These are phyloP conservation scores for Scaptomyza polygonia DNA, from an alignment of 2,888 invertebrate species.

Conservation along the genomic window DNA sequence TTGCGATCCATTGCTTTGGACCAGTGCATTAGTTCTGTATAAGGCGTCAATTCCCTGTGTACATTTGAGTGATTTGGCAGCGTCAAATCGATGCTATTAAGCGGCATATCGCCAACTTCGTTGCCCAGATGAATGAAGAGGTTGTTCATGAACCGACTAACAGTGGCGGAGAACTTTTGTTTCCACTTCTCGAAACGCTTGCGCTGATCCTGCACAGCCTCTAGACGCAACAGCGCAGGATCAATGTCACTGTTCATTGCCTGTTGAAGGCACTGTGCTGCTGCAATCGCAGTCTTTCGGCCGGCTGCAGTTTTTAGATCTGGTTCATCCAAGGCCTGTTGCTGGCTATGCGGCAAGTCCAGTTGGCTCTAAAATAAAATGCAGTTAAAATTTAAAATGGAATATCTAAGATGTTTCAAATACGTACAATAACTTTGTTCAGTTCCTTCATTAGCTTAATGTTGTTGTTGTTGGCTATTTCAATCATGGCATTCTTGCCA, in stretches of 20 bases:
- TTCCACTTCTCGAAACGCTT: conserved; percentile 91
- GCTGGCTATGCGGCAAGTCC: conserved; percentile 88
- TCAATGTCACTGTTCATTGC: conserved; percentile 90
- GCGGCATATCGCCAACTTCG: conserved; percentile 87
- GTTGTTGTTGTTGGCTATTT: conserved; percentile 94
- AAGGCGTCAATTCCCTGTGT: conserved; percentile 94
- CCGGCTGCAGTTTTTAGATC: conserved; percentile 89
- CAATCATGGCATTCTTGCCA: conserved; percentile 94
- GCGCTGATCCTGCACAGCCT: conserved; percentile 92
- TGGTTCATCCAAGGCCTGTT: conserved; percentile 89
- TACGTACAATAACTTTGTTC: conserved; percentile 90
- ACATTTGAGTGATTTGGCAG: conserved; percentile 91
- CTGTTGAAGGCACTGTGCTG: conserved; percentile 90
- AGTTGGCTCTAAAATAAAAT: conserved; percentile 86
- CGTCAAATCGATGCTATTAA: conserved; percentile 85
- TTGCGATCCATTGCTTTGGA: conserved; percentile 93
- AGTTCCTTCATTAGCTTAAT: conserved; percentile 91
- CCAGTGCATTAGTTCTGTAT: conserved; percentile 96
- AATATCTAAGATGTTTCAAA: not conserved
- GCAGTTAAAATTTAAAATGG: not conserved
- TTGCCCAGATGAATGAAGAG: conserved; percentile 96
- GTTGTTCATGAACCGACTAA: conserved; percentile 96
- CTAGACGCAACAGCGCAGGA: conserved; percentile 87
- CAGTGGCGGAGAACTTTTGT: conserved; percentile 91
- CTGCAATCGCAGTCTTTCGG: conserved; percentile 87